phyloP scores from a whole-genome alignment of 2,797 vertebrate genomes.

The Ataeniobius toweri region DNA sequence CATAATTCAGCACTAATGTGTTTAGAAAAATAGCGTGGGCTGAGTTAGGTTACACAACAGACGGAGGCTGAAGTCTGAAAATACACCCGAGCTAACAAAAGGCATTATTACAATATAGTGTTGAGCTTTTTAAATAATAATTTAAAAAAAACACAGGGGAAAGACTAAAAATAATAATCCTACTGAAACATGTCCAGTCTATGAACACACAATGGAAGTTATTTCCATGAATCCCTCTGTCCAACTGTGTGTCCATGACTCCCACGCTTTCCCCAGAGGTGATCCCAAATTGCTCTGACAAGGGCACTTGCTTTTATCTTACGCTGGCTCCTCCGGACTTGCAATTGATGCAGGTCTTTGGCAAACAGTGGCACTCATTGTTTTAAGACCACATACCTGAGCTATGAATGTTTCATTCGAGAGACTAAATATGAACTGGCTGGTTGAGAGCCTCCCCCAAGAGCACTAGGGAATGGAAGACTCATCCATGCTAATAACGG shows the following conservation, averaged over 20 bases:
- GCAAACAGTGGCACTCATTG: constrained; percentile 67
- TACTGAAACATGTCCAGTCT: constrained; percentile 39
- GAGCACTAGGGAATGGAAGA: constrained; percentile 45
- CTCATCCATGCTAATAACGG: constrained; percentile 64
- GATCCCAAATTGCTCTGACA: constrained; percentile 62
- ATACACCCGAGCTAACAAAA: constrained; percentile 58
- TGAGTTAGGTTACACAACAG: constrained; percentile 62
- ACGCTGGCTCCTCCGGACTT: constrained; percentile 54
- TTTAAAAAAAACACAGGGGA: constrained; percentile 46
- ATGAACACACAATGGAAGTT: constrained; percentile 54
- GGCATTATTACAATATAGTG: constrained; percentile 18
- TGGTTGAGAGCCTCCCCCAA: constrained; percentile 44
- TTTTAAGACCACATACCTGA: constrained; percentile 77
- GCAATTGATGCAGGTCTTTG: constrained; percentile 70
- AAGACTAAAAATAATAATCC: constrained; percentile 48
- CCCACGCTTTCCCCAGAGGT: constrained; percentile 33
- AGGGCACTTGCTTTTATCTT: constrained; percentile 59
- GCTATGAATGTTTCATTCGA: constrained; percentile 80
- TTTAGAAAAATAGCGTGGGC: constrained; percentile 65
- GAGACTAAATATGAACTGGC: constrained; percentile 69
- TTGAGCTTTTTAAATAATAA: constrained; percentile 39
- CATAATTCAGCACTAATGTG: constrained; percentile 73
- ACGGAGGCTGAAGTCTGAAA: constrained; percentile 60
- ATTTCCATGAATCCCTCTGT: constrained; percentile 24
- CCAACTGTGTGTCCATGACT: constrained; percentile 21